A percentile compares a stretch with the other conserved stretches of the same genome.
Evolutionary conservation across 2,113 vertebrate species (phyloP).

Genomic region (Nerophis ophidion): DNA sequence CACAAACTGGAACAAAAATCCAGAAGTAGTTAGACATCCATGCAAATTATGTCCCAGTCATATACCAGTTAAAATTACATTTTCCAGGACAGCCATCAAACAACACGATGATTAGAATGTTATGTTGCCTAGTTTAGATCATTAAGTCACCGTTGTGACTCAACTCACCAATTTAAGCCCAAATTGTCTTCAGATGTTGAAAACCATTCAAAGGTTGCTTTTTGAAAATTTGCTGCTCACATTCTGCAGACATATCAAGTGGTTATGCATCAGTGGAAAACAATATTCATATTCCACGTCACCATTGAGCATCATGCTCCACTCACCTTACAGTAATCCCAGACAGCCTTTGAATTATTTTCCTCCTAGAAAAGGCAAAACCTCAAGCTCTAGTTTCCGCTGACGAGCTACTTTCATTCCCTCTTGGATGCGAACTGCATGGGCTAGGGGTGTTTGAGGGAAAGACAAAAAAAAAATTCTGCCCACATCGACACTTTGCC

Average conservation of each 20-base stretch:
- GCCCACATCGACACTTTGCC: slow-evolving; percentile 36
- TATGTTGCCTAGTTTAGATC: slow-evolving; percentile 49
- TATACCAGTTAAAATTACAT: slow-evolving; percentile 48
- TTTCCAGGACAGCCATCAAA: slow-evolving; percentile 58
- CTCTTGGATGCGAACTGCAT: slow-evolving; percentile 37
- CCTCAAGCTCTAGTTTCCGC: slow-evolving; percentile 60
- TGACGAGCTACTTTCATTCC: slow-evolving; percentile 60
- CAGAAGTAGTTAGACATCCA: slow-evolving; percentile 28
- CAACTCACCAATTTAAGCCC: slow-evolving; percentile 26
- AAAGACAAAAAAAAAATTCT: slow-evolving; percentile 34
- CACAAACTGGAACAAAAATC: slow-evolving; percentile 44
- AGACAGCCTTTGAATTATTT: slow-evolving; percentile 47
- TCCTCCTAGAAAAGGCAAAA: slow-evolving; percentile 51
- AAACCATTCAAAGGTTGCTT: neutral
- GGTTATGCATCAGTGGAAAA: neutral
- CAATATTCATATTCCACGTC: slow-evolving; percentile 17
- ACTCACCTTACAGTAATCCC: slow-evolving; percentile 37
- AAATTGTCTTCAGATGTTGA: slow-evolving; percentile 52
- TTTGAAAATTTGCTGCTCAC: too few species aligned
- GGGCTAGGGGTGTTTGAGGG: slow-evolving; percentile 40
- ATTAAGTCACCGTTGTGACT: slow-evolving; percentile 35
- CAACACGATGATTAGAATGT: slow-evolving; percentile 54
- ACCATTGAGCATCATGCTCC: neutral
- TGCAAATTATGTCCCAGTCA: slow-evolving; percentile 38
- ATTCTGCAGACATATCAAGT: slow-evolving; percentile 18